A percentile compares a stretch with the other conserved stretches of the same genome.
Evolutionary conservation across 2,113 vertebrate genomes (phyloP).

Genomic region (Microtus ochrogaster): DNA sequence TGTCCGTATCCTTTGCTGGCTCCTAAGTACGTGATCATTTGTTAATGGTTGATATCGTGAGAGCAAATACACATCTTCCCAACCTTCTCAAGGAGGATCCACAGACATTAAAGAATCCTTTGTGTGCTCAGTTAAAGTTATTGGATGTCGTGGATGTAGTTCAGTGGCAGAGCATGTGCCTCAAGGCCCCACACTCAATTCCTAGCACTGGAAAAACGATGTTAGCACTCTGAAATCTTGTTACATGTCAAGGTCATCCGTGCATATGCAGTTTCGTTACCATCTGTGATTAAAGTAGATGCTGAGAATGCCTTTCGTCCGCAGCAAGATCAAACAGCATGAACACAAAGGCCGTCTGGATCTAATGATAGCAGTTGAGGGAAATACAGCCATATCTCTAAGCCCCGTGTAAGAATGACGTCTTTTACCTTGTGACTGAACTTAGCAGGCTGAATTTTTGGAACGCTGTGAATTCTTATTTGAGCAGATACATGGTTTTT

Average conservation of each 20-base stretch:
- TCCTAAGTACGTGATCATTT: not conserved
- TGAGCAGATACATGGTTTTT: conserved; percentile 50
- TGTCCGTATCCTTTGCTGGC: not conserved
- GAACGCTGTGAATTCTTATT: not conserved
- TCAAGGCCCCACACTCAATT: not conserved
- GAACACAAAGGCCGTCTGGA: not conserved
- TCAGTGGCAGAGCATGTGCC: not conserved
- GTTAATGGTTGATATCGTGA: not conserved
- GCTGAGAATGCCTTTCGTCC: not conserved
- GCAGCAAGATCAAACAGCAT: not conserved
- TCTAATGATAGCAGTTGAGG: conserved; percentile 33
- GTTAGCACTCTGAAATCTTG: not conserved
- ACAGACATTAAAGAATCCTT: not conserved
- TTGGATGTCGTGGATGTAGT: not conserved
- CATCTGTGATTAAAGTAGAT: not conserved
- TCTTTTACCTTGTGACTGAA: conserved; percentile 20
- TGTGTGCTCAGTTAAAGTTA: not conserved
- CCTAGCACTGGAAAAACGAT: not conserved
- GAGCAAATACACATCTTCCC: conserved; percentile 26
- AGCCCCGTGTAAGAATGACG: not conserved
- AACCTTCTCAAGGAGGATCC: not conserved
- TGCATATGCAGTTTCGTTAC: conserved; percentile 14
- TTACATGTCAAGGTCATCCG: not conserved
- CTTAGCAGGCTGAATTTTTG: conserved; percentile 53
- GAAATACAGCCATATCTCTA: conserved; percentile 20